Conservation (phyloP, 2,888 invertebrate genomes). For the Xanthostigma xanthostigma region DNA sequence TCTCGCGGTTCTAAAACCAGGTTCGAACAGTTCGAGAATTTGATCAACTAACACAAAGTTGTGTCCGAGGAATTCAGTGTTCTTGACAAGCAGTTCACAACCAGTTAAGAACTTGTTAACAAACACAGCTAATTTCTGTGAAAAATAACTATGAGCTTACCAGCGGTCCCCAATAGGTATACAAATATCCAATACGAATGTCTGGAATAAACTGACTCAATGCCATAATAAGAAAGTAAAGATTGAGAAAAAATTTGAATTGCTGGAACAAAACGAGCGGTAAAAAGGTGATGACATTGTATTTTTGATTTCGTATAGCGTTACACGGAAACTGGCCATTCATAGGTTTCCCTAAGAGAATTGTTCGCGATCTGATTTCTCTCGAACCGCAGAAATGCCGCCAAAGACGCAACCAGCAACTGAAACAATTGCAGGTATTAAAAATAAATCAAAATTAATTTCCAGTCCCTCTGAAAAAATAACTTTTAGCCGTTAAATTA, state of each 20-base stretch:
- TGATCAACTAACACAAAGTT: too few species aligned
- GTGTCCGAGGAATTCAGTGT: too few species aligned
- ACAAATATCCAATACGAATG: slow-evolving; percentile 90
- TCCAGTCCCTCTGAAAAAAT: not conserved
- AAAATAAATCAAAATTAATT: not conserved
- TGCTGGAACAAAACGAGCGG: slow-evolving; percentile 93
- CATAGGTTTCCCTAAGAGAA: slow-evolving; percentile 59
- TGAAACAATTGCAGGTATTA: slow-evolving; percentile 26
- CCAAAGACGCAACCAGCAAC: slow-evolving; percentile 65
- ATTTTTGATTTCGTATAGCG: slow-evolving; percentile 96
- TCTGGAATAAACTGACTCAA: slow-evolving; percentile 95
- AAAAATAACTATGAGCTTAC: slow-evolving; percentile 29
- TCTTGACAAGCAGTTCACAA: too few species aligned
- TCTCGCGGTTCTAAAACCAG: too few species aligned
- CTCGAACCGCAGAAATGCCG: slow-evolving; percentile 56
- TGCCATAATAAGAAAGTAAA: slow-evolving; percentile 97
- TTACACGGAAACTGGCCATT: slow-evolving; percentile 84
- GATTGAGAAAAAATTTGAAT: slow-evolving; percentile 95
- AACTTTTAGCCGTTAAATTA: too few species aligned
- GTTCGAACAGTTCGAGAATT: too few species aligned
- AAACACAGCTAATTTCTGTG: not conserved
- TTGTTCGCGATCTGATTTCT: slow-evolving; percentile 60
- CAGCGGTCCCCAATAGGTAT: slow-evolving; percentile 98
- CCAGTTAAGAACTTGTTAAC: too few species aligned
- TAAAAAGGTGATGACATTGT: slow-evolving; percentile 81